Evolutionary conservation across 2,888 invertebrate species (phyloP).

Genomic region (Nebria salina): DNA sequence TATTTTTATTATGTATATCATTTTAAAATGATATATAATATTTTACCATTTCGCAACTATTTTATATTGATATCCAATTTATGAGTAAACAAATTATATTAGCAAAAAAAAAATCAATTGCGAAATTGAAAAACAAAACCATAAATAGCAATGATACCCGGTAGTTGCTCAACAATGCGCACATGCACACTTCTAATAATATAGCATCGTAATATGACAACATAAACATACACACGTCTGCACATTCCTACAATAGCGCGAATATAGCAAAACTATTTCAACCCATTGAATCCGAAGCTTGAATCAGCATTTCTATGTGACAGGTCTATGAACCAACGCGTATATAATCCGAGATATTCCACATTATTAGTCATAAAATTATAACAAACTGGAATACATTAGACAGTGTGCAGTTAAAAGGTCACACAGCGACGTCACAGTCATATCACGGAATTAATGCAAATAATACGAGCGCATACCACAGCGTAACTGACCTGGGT

Average conservation of each 20-base stretch:
- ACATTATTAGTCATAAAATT: background rate
- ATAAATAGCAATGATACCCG: constrained; percentile 7
- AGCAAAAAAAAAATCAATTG: background rate
- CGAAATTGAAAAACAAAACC: background rate
- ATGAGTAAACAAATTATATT: background rate
- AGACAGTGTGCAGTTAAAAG: background rate
- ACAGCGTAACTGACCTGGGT: constrained; percentile 10
- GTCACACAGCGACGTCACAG: background rate
- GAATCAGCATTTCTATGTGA: constrained; percentile 13
- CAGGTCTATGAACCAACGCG: constrained; percentile 7
- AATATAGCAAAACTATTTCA: constrained; percentile 26
- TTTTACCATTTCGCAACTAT: too few relatives aligned
- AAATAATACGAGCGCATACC: background rate
- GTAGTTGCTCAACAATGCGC: constrained; percentile 25
- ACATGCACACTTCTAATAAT: background rate
- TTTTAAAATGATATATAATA: too few relatives aligned
- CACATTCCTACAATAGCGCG: constrained; percentile 24
- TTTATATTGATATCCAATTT: too few relatives aligned
- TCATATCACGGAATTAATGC: background rate
- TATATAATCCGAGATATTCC: background rate
- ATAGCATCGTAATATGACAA: background rate
- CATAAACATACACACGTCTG: constrained; percentile 8
- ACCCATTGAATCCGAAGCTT: constrained; percentile 8
- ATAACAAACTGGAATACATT: constrained; percentile 1
- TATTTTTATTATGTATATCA: too few relatives aligned